Conservation (phyloP, 2,113 vertebrate genomes). For the Ictalurus punctatus region DNA sequence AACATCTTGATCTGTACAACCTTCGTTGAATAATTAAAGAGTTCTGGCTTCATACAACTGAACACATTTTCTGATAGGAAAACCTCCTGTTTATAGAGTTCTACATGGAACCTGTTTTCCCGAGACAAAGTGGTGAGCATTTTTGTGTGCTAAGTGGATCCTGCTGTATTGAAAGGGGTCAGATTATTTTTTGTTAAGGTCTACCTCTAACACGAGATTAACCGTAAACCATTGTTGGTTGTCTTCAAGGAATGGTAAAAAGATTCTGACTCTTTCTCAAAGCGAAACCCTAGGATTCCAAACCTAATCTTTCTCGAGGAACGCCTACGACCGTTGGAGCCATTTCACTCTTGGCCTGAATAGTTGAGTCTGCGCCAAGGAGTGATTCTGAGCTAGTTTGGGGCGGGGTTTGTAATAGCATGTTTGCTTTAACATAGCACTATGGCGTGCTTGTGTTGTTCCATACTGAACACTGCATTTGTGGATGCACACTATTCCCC, state of each 20-base stretch:
- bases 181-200: background rate
- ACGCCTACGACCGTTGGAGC: background rate
- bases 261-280: background rate
- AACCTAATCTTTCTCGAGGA: background rate
- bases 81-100: background rate
- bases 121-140: too few relatives aligned
- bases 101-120: background rate
- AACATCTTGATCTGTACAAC: background rate
- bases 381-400: background rate
- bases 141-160: background rate
- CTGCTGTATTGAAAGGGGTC: background rate
- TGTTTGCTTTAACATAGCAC: background rate
- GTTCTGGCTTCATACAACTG: background rate
- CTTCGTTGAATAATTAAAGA: background rate
- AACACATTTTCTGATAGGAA: background rate
- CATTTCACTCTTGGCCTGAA: background rate
- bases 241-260: background rate
- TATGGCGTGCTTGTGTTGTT: background rate
- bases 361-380: background rate
- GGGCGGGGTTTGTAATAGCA: background rate
- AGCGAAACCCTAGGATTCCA: background rate
- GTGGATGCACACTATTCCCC: background rate
- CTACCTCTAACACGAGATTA: background rate
- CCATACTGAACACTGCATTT: too few relatives aligned
- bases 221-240: background rate